Evolutionary conservation across 2,888 invertebrate species (phyloP), one percentile per base, ranked within the genome.

Genomic region (Psylliodes chrysocephalus): DNA sequence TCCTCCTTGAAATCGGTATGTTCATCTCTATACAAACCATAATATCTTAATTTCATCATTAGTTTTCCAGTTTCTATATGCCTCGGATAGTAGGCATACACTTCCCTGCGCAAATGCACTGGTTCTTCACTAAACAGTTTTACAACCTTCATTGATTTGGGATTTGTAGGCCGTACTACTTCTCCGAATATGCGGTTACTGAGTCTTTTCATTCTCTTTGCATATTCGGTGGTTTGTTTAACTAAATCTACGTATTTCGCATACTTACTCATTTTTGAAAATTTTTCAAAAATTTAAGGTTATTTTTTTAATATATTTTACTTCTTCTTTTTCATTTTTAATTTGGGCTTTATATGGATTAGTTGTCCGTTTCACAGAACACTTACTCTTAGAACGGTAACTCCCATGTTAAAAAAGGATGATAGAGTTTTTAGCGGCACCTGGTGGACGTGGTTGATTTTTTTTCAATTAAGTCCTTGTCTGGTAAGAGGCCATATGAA

Each of bases 181-280:
- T 96, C 95, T 0, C 93, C 93, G 79, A 96, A 96, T 74, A 96
- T 96, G 71, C 91, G 86, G 75, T 93, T 92, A 19, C 95, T 93
- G 12, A 97, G 84, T 44, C 90, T 87, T 71, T 91, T 90, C 95
- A 97, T 96, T 46, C 93, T 87, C 1, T 85, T 86, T 0, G 94
- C 93, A 81, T 96, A 97, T 75, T 88, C 90, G 0, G 94, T 92
- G 0, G 89, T 84, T 28, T 87, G 84, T 72, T 90, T 90, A 7
- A 89, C 85, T 42, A 95, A 82, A 65, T 91, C 85, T 0, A 86
- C 82, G 77, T 95, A 95, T 80, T 88, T 90, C 0, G 88, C 84
- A 81, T 93, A 94, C 78, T 87, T 89, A 70, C 86, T 84, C 85
- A 86, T 85, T 71, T 74, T 60, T 51, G n/a, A 40, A 49, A 17